A percentile compares a stretch with the other conserved stretches of the same genome.
Conservation (phyloP, 2,888 invertebrate species). For the Cryptocephalus primarius region DNA sequence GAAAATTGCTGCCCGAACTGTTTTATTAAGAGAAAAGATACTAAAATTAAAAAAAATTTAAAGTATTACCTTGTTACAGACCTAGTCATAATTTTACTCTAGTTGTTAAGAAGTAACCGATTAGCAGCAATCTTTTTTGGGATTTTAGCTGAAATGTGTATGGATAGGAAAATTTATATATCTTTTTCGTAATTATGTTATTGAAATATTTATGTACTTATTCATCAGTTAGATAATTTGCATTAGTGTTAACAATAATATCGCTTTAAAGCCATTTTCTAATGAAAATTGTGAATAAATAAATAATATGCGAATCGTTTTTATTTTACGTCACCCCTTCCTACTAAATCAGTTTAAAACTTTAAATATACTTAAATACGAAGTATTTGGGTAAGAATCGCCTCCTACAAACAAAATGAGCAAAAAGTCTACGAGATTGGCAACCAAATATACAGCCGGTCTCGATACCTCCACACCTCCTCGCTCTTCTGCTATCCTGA, state of each 20-base stretch:
- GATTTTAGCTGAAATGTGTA: conserved; percentile 23
- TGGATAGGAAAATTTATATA: conserved; percentile 27
- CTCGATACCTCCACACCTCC: too few relatives aligned
- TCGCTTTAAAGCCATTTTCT: conserved; percentile 40
- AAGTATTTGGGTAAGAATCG: too few relatives aligned
- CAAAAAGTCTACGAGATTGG: too few relatives aligned
- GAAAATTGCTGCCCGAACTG: conserved; percentile 25
- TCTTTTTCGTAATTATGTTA: conserved; percentile 32
- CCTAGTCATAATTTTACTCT: conserved; percentile 26
- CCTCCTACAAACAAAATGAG: too few relatives aligned
- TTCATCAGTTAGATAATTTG: conserved; percentile 34
- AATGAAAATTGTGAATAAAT: conserved; percentile 28
- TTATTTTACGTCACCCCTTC: too few relatives aligned
- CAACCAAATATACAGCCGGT: too few relatives aligned
- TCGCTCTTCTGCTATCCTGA: too few relatives aligned
- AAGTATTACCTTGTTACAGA: conserved; percentile 29
- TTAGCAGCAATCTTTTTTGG: conserved; percentile 27
- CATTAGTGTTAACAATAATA: conserved; percentile 39
- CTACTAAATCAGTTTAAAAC: too few relatives aligned
- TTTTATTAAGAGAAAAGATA: conserved; percentile 1
- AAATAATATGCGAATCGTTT: too few relatives aligned
- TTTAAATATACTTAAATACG: too few relatives aligned
- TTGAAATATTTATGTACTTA: conserved; percentile 32
- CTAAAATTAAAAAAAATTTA: conserved; percentile 10
- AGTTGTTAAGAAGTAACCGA: conserved; percentile 18